phyloP scores from a whole-genome alignment of 2,797 vertebrate genomes.

The Acipenser oxyrinchus region DNA sequence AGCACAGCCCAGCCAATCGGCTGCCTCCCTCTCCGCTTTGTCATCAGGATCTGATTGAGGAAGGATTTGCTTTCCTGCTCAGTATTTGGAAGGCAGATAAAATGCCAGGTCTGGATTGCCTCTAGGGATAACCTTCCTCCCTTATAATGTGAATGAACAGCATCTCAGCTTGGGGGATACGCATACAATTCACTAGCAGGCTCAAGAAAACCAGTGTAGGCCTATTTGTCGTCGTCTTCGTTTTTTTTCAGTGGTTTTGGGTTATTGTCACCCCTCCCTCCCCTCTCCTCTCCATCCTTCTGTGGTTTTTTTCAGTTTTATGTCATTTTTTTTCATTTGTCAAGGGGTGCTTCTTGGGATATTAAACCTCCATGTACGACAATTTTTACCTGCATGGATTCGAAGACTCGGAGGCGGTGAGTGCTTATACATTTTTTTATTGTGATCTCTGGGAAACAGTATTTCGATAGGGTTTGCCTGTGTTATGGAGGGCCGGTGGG shows the following conservation, averaged over 20 bases:
- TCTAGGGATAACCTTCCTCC: conserved; percentile 72
- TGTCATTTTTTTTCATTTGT: conserved; percentile 58
- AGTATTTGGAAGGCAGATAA: conserved; percentile 64
- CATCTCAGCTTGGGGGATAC: conserved; percentile 52
- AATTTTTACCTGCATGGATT: conserved; percentile 96
- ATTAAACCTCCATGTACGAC: conserved; percentile 89
- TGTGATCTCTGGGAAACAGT: conserved; percentile 2
- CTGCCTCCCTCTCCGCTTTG: conserved; percentile 62
- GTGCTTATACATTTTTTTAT: conserved; percentile 37
- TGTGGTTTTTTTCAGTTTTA: conserved; percentile 16
- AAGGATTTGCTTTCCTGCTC: conserved; percentile 64
- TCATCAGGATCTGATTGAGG: conserved; percentile 76
- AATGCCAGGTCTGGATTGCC: conserved; percentile 70
- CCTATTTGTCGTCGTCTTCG: conserved; percentile 51
- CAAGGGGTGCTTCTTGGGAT: conserved; percentile 69
- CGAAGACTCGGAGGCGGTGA: conserved; percentile 93
- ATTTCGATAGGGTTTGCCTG: conserved; percentile 19
- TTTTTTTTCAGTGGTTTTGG: conserved; percentile 31
- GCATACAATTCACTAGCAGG: conserved; percentile 45
- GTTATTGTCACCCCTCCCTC: conserved; percentile 53
- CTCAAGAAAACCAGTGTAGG: conserved; percentile 49
- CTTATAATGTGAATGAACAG: conserved; percentile 68
- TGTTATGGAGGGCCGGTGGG: conserved; percentile 32
- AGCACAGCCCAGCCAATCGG: conserved; percentile 69
- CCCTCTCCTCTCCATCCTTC: conserved; percentile 20